phyloP scores from a whole-genome alignment of 2,797 vertebrate species.

The Gymnoscopelus microlampas region DNA sequence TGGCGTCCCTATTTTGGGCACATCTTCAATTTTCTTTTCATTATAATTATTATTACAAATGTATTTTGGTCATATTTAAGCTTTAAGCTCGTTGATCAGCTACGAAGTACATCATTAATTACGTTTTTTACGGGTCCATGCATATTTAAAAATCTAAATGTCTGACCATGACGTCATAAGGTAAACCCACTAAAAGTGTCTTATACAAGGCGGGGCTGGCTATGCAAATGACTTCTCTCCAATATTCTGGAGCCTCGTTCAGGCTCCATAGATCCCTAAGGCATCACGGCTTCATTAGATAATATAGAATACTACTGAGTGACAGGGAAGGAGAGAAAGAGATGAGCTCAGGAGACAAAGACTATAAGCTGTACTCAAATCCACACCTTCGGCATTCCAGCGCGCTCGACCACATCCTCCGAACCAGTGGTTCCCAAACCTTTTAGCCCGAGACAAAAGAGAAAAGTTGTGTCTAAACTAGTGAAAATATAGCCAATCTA shows the following conservation, averaged over 20 bases:
- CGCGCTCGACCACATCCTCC: background rate
- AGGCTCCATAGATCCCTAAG: conserved; percentile 31
- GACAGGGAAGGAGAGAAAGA: conserved; percentile 8
- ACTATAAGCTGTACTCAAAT: conserved; percentile 11
- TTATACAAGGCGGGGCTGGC: conserved; percentile 23
- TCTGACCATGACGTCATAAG: conserved; percentile 14
- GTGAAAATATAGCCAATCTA: too few species aligned
- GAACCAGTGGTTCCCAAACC: too few species aligned
- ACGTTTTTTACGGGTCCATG: too few species aligned
- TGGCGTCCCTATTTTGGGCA: too few species aligned
- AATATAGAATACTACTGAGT: conserved; percentile 40
- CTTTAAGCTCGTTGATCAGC: too few species aligned
- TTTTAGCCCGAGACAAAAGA: too few species aligned
- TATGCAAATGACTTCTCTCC: conserved; percentile 26
- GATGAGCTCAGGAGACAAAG: conserved; percentile 7
- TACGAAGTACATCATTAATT: too few species aligned
- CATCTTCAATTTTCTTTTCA: too few species aligned
- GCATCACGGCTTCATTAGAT: conserved; percentile 42
- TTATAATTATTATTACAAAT: too few species aligned
- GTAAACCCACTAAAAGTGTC: conserved; percentile 42
- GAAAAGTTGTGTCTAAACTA: too few species aligned
- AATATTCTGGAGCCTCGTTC: conserved; percentile 21
- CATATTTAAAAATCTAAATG: too few species aligned
- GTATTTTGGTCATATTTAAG: too few species aligned
- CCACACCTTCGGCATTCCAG: background rate